Evolutionary conservation across 2,797 vertebrate genomes (phyloP), one percentile per base, ranked within the genome.

Genomic region (Squalus acanthias): DNA sequence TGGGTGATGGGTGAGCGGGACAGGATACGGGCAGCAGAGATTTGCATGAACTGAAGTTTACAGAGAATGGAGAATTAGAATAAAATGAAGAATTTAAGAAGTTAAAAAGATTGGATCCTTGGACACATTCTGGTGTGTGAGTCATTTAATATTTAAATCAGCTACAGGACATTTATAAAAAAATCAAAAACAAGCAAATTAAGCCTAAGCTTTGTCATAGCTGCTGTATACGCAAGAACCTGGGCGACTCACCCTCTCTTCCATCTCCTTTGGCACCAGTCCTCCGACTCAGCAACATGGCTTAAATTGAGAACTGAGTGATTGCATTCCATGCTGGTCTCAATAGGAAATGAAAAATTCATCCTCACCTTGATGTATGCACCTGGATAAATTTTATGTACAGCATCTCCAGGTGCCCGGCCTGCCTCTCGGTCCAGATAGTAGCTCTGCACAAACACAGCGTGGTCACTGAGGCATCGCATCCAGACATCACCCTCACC

Each of bases 331-430:
- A 82, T 0, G 12, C 85, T 53, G 8, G 22, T 88, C 24, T 57
- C 87, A 57, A 57, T 33, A 22, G 39, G n/a, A 33, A 2, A 24
- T 29, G 0, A 8, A 24, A 7, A 17, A 39, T 26, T 8, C 67
- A 50, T 0, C 67, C 9, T 50, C 7, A 98, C 98, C 98, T 98
- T 98, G 96, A 98, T 98, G 96, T 98, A 98, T 1, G 98, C 98
- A 0, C 98, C 98, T 0, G 98, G 98, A 97, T 98, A 98, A 88
- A 98, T 98, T 96, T 99, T 98, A 97, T 99, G 98, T 95, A 99
- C 98, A 0, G 98, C 98, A 0, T 98, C 98, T 0, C 98, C 98
- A 0, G 98, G 98, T 0, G 98, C 98, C 22, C 98, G 97, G 0
- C 98, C 98, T 0, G 98, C 98, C 97, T 98, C 98, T 20, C 98